These are phyloP conservation scores for Epicauta chinensis DNA, from an alignment of 1,140 invertebrate species.

Conservation along the genomic window DNA sequence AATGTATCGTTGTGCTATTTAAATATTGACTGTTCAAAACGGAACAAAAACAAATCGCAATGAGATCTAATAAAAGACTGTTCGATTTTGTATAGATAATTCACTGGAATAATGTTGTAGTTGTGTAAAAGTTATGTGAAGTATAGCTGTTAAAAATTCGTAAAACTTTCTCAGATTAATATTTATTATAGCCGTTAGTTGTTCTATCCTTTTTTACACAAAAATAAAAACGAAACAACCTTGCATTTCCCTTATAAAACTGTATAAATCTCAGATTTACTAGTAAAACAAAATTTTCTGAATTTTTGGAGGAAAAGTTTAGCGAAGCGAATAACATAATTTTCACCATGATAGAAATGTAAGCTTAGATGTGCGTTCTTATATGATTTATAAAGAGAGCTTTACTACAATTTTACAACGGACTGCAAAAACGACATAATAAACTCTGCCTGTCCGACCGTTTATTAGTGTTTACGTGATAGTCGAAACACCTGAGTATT, in stretches of 20 bases:
- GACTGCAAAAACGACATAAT: slow-evolving; percentile 16
- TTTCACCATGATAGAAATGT: slow-evolving; percentile 15
- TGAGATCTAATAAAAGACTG: no score
- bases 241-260: slow-evolving; percentile 15
- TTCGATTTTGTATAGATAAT: no score
- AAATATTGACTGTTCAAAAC: no score
- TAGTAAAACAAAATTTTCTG: slow-evolving; percentile 12
- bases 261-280: slow-evolving; percentile 16
- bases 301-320: slow-evolving; percentile 13
- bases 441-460: slow-evolving; percentile 14
- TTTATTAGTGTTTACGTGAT: slow-evolving; percentile 17
- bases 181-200: no score
- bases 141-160: no score
- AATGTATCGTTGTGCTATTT: slow-evolving; percentile 13
- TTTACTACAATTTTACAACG: slow-evolving; percentile 11
- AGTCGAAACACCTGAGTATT: slow-evolving; percentile 14
- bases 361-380: slow-evolving; percentile 16
- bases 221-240: neutral
- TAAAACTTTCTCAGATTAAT: no score
- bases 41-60: no score
- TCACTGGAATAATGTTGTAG: no score
- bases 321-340: slow-evolving; percentile 14
- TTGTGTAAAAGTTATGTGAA: no score
- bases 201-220: no score
- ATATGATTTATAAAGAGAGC: slow-evolving; percentile 15